These are phyloP conservation scores for Metacarcinus magister DNA, from an alignment of 2,888 invertebrate genomes.

Conservation along the genomic window DNA sequence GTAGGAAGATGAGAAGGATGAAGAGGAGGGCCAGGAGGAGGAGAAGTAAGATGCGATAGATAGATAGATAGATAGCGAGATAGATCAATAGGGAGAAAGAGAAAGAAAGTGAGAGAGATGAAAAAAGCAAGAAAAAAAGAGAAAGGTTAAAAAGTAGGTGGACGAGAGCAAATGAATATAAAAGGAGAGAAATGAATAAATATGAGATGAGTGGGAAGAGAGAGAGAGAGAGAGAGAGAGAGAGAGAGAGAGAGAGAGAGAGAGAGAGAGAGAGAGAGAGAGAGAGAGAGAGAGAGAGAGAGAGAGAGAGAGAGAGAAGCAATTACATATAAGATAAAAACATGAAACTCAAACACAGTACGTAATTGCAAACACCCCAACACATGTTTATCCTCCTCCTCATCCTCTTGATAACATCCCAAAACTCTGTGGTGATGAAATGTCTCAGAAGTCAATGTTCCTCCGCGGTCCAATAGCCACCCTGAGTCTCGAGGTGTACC, in stretches of 20 bases:
- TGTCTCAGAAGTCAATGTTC: neutral
- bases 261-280: conserved; percentile 26
- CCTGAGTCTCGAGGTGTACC: neutral
- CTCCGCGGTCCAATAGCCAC: neutral
- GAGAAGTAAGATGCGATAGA: neutral
- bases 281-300: conserved; percentile 29
- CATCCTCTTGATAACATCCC: neutral
- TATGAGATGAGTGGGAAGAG: neutral
- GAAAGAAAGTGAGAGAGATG: neutral
- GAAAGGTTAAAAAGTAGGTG: too few relatives aligned
- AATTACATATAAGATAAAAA: neutral
- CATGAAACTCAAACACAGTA: neutral
- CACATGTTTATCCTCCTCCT: neutral
- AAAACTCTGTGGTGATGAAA: neutral
- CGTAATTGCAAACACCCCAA: neutral
- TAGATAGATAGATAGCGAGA: neutral
- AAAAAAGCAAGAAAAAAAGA: neutral
- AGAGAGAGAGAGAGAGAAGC: conserved; percentile 39
- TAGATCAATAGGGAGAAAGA: neutral
- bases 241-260: conserved; percentile 45
- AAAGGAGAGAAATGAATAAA: neutral
- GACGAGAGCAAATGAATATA: neutral
- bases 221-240: conserved; percentile 35
- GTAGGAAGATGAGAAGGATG: neutral
- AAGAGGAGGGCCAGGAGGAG: neutral